Percentiles rank a stretch among this genome's conserved stretches.
Conservation (phyloP, 2,888 invertebrate species). For the Ephialtes manifestator region DNA sequence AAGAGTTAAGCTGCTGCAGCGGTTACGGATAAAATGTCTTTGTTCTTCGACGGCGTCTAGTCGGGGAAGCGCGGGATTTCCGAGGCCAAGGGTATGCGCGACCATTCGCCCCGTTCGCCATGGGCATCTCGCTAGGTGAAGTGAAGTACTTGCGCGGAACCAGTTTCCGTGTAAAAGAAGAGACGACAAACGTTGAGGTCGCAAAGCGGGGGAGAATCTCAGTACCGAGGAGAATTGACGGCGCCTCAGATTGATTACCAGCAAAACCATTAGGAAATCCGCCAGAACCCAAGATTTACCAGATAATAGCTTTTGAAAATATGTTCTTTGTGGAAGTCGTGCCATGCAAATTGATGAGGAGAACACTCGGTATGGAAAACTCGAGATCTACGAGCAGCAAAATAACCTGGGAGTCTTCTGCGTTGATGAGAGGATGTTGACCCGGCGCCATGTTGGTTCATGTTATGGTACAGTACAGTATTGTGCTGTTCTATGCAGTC, state of each 20-base stretch:
- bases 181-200: conserved; percentile 16
- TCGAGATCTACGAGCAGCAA: conserved; percentile 80
- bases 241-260: conserved; percentile 4
- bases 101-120: conserved; percentile 60
- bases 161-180: conserved; percentile 72
- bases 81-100: conserved; percentile 79
- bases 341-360: conserved; percentile 39
- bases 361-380: conserved; percentile 76
- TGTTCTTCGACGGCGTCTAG: conserved; percentile 80
- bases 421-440: conserved; percentile 85
- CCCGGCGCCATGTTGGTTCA: conserved; percentile 83
- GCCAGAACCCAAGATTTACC: background rate
- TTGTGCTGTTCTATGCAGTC: conserved; percentile 40
- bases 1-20: background rate
- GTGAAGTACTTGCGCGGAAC: conserved; percentile 73
- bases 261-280: background rate
- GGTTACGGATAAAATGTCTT: conserved; percentile 50
- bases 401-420: conserved; percentile 51
- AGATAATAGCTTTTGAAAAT: conserved; percentile 15
- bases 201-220: conserved; percentile 48
- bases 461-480: conserved; percentile 67
- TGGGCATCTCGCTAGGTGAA: conserved; percentile 36
- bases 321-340: background rate
- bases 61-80: conserved; percentile 76
- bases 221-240: conserved; percentile 7